Conservation (phyloP, 2,888 invertebrate species). For the Plebejus argus region DNA sequence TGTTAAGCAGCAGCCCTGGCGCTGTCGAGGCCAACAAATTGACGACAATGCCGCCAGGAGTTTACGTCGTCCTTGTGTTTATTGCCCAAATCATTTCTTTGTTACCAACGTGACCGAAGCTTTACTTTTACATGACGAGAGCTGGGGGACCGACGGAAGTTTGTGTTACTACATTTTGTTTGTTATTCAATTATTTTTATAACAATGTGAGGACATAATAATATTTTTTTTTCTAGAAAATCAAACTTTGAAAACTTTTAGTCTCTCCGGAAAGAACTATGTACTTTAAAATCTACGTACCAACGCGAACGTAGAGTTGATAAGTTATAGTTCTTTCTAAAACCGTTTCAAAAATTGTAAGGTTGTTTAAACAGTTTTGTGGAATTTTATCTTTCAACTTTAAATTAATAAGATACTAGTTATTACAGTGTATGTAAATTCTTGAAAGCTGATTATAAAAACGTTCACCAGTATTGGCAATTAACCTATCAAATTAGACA, state of each 20-base stretch:
- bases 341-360: too few relatives aligned
- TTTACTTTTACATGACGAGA: background rate
- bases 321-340: too few relatives aligned
- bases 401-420: background rate
- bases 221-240: too few relatives aligned
- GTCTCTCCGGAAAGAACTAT: too few relatives aligned
- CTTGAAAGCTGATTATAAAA: background rate
- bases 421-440: background rate
- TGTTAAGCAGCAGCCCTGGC: slow-evolving; percentile 62
- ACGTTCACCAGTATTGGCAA: background rate
- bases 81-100: slow-evolving; percentile 53
- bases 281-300: too few relatives aligned
- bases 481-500: background rate
- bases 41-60: slow-evolving; percentile 74
- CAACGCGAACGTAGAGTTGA: too few relatives aligned
- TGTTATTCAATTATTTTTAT: background rate
- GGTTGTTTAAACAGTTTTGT: background rate
- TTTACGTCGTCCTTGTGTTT: slow-evolving; percentile 65
- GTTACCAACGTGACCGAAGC: slow-evolving; percentile 44
- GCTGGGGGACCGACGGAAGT: background rate
- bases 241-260: too few relatives aligned
- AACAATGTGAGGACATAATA: background rate
- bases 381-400: background rate
- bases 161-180: background rate
- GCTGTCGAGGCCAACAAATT: slow-evolving; percentile 69